These are phyloP conservation scores for Pleuronectes platessa DNA, from an alignment of 2,113 vertebrate species.

Conservation along the genomic window DNA sequence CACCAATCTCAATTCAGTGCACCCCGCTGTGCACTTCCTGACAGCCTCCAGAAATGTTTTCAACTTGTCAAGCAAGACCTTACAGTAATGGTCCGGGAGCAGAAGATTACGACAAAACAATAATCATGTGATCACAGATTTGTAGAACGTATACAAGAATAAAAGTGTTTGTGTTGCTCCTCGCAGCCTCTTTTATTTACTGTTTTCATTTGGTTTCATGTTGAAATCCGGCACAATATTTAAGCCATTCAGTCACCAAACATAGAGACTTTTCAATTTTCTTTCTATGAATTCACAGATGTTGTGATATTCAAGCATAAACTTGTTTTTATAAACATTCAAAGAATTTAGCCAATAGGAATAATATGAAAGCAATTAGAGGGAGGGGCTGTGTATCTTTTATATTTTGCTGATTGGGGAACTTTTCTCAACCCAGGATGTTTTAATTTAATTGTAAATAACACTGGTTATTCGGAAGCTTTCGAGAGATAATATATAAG, in stretches of 20 bases:
- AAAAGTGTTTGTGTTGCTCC: slow-evolving; percentile 41
- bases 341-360: background rate
- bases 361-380: slow-evolving; percentile 6
- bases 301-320: slow-evolving; percentile 10
- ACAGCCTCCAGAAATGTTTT: slow-evolving; percentile 91
- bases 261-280: slow-evolving; percentile 11
- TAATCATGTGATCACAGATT: slow-evolving; percentile 67
- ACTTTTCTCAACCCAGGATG: background rate
- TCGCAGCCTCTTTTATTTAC: slow-evolving; percentile 35
- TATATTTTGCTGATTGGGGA: background rate
- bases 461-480: no score
- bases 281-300: slow-evolving; percentile 5
- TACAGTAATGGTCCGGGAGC: slow-evolving; percentile 88
- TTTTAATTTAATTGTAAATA: background rate
- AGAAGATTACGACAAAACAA: slow-evolving; percentile 74
- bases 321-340: background rate
- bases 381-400: background rate
- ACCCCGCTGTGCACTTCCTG: slow-evolving; percentile 85
- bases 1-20: slow-evolving; percentile 86
- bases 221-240: slow-evolving; percentile 21
- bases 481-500: no score
- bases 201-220: slow-evolving; percentile 43
- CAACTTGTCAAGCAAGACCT: slow-evolving; percentile 87
- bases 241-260: slow-evolving; percentile 40
- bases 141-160: slow-evolving; percentile 5